Percentiles rank a stretch among this genome's conserved stretches.
Evolutionary conservation across 2,113 vertebrate genomes (phyloP).

Genomic region (Tangachromis dhanisi): DNA sequence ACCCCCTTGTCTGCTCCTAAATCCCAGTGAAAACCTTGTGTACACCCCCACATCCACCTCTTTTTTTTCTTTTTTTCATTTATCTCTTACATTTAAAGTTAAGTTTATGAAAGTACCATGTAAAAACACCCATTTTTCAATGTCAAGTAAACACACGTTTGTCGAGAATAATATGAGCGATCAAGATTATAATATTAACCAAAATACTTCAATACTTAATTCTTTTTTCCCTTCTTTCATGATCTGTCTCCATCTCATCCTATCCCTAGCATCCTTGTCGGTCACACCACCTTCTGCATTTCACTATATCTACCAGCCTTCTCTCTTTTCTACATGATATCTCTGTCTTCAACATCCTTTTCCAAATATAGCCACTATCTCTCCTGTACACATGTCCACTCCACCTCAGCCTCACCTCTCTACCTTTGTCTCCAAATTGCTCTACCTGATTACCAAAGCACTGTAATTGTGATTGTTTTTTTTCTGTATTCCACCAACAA

Average conservation of each 20-base stretch:
- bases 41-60: neutral
- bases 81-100: neutral
- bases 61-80: fast-evolving
- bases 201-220: neutral
- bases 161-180: neutral
- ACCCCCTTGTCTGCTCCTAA: neutral
- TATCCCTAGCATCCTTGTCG: neutral
- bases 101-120: neutral
- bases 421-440: neutral
- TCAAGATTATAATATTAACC: neutral
- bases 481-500: neutral
- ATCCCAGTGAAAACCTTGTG: neutral
- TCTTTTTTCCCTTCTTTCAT: neutral
- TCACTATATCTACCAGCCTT: neutral
- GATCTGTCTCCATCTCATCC: neutral
- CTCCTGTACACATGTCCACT: neutral
- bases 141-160: neutral
- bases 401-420: neutral
- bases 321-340: neutral
- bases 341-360: neutral
- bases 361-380: neutral
- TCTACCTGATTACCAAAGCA: neutral
- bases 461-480: neutral
- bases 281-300: neutral
- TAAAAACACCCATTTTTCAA: neutral